Percentiles rank a stretch among this genome's conserved stretches.
Conservation (phyloP, 2,113 vertebrate genomes). For the Pollachius pollachius region DNA sequence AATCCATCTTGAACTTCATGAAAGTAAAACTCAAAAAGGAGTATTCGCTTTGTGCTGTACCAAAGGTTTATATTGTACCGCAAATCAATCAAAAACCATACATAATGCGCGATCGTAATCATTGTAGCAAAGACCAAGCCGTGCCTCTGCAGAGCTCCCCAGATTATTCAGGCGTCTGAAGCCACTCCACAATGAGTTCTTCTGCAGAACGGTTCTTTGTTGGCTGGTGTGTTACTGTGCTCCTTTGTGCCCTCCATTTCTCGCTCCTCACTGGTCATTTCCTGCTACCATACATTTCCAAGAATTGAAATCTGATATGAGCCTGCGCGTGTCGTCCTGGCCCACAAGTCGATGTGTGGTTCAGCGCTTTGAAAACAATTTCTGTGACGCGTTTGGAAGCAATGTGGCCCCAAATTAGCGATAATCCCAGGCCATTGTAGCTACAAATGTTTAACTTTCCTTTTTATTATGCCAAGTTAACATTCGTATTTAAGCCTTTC, state of each 20-base stretch:
- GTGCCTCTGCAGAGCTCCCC: no score
- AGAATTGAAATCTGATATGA: constrained; percentile 67
- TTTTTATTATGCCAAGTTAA: constrained; percentile 49
- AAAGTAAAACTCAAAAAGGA: no score
- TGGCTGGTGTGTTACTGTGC: constrained; percentile 4
- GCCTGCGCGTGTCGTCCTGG: constrained; percentile 51
- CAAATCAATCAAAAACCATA: no score
- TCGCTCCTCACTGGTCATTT: constrained; percentile 47
- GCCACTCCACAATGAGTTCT: not conserved
- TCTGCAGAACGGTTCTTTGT: constrained; percentile 3
- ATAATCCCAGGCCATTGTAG: constrained; percentile 41
- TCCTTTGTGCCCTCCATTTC: constrained; percentile 28
- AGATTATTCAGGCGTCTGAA: no score
- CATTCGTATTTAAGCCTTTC: constrained; percentile 13
- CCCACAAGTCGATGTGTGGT: constrained; percentile 38
- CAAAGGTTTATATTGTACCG: no score
- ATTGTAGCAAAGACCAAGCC: no score
- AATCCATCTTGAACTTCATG: no score
- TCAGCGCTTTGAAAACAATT: constrained; percentile 54
- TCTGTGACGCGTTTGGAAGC: constrained; percentile 54
- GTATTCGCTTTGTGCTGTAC: no score
- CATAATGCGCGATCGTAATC: no score
- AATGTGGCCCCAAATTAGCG: constrained; percentile 50
- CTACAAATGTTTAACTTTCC: constrained; percentile 34
- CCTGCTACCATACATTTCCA: constrained; percentile 60